A percentile compares a stretch with the other conserved stretches of the same genome.
These are phyloP conservation scores for Lepidocolaptes lacrymiger DNA, from an alignment of 2,797 vertebrate species.

Conservation along the genomic window DNA sequence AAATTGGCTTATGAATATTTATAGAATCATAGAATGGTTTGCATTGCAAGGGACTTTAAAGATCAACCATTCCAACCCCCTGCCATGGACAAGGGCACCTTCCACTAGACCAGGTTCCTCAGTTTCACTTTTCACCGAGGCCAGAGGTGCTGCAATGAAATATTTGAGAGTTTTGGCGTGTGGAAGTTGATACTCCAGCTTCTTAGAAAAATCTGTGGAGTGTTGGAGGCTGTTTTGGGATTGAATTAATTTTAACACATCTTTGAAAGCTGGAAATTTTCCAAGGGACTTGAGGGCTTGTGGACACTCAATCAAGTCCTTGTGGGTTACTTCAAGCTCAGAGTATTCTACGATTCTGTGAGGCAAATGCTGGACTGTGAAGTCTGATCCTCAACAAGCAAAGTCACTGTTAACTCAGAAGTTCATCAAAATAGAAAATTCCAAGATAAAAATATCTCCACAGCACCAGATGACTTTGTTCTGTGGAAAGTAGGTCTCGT, in stretches of 20 bases:
- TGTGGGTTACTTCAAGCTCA: neutral
- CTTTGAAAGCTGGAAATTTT: neutral
- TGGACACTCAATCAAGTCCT: neutral
- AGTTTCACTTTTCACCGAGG: neutral
- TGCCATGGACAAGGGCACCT: neutral
- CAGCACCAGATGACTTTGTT: neutral
- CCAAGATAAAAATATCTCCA: neutral
- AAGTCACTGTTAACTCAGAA: neutral
- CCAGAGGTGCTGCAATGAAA: neutral
- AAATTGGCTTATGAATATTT: neutral
- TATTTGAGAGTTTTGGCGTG: neutral
- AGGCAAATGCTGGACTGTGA: neutral
- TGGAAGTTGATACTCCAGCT: neutral
- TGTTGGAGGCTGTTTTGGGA: neutral
- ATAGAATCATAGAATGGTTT: neutral
- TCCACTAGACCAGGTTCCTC: neutral
- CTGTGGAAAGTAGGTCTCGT: neutral
- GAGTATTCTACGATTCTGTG: neutral
- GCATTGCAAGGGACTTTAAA: neutral
- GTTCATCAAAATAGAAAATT: neutral
- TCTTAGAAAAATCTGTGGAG: neutral
- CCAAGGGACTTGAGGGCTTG: neutral
- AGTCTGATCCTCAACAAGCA: neutral
- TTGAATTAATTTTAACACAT: neutral
- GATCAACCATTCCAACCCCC: neutral